A percentile compares a stretch with the other conserved stretches of the same genome.
Evolutionary conservation across 2,797 vertebrate species (phyloP).

Genomic region (Cheirogaleus major): DNA sequence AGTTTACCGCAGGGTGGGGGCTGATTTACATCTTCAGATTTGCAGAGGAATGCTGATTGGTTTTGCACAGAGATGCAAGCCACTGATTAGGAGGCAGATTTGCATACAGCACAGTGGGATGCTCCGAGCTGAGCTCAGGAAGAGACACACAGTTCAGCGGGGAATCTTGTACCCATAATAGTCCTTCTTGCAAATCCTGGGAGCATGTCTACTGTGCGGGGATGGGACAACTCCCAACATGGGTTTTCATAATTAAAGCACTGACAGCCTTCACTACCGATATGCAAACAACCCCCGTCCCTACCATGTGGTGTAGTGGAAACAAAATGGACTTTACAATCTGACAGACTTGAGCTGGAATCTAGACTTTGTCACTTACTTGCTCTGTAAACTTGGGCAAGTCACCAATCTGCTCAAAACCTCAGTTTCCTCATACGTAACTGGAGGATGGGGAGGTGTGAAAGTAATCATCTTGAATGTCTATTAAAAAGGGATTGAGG

Average conservation of each 20-base stretch:
- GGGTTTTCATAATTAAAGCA: constrained; percentile 20
- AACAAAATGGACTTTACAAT: not conserved
- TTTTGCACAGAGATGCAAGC: constrained; percentile 29
- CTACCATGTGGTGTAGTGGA: not conserved
- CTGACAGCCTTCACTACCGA: not conserved
- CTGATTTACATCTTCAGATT: not conserved
- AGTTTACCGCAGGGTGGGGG: not conserved
- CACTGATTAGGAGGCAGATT: constrained; percentile 33
- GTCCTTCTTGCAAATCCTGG: not conserved
- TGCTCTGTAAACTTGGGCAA: not conserved
- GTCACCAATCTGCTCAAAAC: not conserved
- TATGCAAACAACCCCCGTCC: not conserved
- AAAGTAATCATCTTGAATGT: not conserved
- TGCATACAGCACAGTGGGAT: constrained; percentile 9
- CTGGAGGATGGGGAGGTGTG: not conserved
- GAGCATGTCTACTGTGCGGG: not conserved
- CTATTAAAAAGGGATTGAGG: not conserved
- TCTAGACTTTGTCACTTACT: not conserved
- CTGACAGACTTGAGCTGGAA: not conserved
- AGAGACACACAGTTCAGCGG: not conserved
- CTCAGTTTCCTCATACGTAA: not conserved
- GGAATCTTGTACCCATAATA: not conserved
- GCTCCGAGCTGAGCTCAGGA: not conserved
- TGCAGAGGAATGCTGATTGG: constrained; percentile 25
- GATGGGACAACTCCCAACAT: not conserved